Conservation (phyloP, 1,140 invertebrate species). For the Drosophila pseudoananassae region DNA sequence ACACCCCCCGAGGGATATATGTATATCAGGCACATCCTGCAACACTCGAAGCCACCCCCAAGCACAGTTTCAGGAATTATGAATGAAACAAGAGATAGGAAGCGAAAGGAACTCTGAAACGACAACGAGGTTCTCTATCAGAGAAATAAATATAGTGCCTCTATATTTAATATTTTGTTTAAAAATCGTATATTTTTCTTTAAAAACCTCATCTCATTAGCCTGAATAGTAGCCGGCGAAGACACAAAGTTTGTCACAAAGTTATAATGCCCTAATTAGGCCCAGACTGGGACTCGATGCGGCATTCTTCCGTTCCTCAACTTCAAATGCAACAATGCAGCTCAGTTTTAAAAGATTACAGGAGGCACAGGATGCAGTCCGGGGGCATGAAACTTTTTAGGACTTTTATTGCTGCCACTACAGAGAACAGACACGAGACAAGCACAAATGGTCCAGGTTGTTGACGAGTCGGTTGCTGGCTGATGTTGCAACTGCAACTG, state of each 20-base stretch:
- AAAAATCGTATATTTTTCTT: background rate
- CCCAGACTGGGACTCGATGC: conserved; percentile 11
- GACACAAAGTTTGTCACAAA: conserved; percentile 44
- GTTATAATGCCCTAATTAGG: conserved; percentile 56
- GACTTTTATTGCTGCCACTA: conserved; percentile 69
- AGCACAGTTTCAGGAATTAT: conserved; percentile 56
- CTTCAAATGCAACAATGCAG: conserved; percentile 57
- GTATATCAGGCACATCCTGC: conserved; percentile 41
- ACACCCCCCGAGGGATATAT: conserved; percentile 13
- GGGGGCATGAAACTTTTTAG: conserved; percentile 78
- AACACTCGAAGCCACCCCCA: conserved; percentile 43
- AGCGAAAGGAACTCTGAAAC: conserved; percentile 26
- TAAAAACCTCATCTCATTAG: conserved; percentile 30
- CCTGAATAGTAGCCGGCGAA: conserved; percentile 9
- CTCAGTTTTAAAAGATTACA: conserved; percentile 72
- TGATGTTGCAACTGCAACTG: conserved; percentile 35
- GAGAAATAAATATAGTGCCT: background rate
- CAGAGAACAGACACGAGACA: conserved; percentile 48
- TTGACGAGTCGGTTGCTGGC: conserved; percentile 54
- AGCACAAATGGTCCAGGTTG: conserved; percentile 74
- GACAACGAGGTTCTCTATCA: conserved; percentile 3
- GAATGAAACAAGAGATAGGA: conserved; percentile 71
- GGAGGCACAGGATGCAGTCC: conserved; percentile 72
- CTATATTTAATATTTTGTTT: too few relatives aligned
- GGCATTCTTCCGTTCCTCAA: conserved; percentile 27